Conservation (phyloP, 2,888 invertebrate species). For the Unio delphinus region DNA sequence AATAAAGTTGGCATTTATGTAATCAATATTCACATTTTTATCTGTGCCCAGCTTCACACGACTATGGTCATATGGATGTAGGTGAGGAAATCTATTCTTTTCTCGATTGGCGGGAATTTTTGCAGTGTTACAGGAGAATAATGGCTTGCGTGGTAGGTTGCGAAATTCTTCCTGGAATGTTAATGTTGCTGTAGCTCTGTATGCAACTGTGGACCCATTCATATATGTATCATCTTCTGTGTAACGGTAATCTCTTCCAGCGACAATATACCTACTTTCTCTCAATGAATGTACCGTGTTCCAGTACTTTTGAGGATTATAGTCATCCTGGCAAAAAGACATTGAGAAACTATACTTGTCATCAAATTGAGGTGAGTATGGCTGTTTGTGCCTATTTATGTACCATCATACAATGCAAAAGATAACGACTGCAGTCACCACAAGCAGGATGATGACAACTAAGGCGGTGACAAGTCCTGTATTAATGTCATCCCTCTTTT, state of each 20-base stretch:
- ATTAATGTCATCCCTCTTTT: constrained; percentile 7
- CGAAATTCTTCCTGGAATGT: constrained; percentile 65
- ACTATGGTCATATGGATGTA: constrained; percentile 69
- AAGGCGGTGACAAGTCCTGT: constrained; percentile 43
- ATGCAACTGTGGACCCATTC: constrained; percentile 24
- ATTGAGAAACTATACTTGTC: constrained; percentile 33
- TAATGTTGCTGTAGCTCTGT: constrained; percentile 23
- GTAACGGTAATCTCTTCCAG: constrained; percentile 47
- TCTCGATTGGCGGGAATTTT: constrained; percentile 45
- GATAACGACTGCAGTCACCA: constrained; percentile 42
- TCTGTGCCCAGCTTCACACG: constrained; percentile 56
- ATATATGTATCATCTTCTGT: constrained; percentile 22
- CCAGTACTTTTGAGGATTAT: constrained; percentile 58
- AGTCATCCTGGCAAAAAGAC: constrained; percentile 37
- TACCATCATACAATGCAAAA: constrained; percentile 46
- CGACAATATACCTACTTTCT: constrained; percentile 54
- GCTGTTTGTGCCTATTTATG: constrained; percentile 21
- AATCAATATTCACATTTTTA: constrained; percentile 48
- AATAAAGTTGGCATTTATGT: constrained; percentile 64
- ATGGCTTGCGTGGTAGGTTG: constrained; percentile 54
- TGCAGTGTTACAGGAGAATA: constrained; percentile 49
- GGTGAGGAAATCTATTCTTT: constrained; percentile 65
- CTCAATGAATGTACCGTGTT: constrained; percentile 46
- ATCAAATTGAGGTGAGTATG: constrained; percentile 30
- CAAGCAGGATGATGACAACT: constrained; percentile 44